phyloP scores from a whole-genome alignment of 2,113 vertebrate genomes.

The Lophius piscatorius region DNA sequence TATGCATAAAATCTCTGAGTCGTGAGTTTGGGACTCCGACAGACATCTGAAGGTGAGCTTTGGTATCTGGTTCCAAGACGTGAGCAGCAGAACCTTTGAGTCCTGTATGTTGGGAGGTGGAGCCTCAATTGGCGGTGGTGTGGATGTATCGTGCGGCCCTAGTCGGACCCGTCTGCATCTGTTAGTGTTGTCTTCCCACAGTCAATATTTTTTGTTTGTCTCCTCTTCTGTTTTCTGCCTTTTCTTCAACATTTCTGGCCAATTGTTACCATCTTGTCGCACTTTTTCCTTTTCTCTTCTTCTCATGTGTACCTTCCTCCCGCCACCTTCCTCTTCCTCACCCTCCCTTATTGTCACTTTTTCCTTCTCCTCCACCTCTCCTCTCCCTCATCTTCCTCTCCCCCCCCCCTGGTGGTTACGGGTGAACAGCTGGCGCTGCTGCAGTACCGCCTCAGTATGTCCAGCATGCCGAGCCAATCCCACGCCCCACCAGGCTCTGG shows the following conservation, averaged over 20 bases:
- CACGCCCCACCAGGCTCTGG: slow-evolving; percentile 90
- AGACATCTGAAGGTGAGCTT: too few relatives aligned
- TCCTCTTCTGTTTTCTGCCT: slow-evolving; percentile 53
- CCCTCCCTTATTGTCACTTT: slow-evolving; percentile 13
- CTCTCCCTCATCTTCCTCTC: slow-evolving; percentile 62
- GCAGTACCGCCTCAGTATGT: slow-evolving; percentile 97
- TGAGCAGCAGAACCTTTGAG: too few relatives aligned
- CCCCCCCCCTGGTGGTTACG: slow-evolving; percentile 72
- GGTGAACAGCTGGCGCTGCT: slow-evolving; percentile 97
- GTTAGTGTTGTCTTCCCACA: slow-evolving; percentile 53
- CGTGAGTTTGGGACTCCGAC: too few relatives aligned
- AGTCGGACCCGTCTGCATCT: slow-evolving; percentile 7
- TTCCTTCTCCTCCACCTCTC: slow-evolving; percentile 1
- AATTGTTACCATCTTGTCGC: slow-evolving; percentile 50
- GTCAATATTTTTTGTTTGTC: slow-evolving; percentile 66
- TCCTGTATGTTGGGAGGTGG: too few relatives aligned
- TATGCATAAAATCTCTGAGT: too few relatives aligned
- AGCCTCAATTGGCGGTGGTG: too few relatives aligned
- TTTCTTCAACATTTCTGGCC: slow-evolving; percentile 35
- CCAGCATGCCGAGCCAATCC: slow-evolving; percentile 91
- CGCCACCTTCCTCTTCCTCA: slow-evolving; percentile 17
- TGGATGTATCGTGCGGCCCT: too few relatives aligned
- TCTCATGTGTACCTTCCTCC: slow-evolving; percentile 43
- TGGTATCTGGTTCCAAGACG: too few relatives aligned
- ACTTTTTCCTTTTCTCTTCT: slow-evolving; percentile 44